Conservation (phyloP, 2,113 vertebrate genomes). For the Festucalex cinctus region DNA sequence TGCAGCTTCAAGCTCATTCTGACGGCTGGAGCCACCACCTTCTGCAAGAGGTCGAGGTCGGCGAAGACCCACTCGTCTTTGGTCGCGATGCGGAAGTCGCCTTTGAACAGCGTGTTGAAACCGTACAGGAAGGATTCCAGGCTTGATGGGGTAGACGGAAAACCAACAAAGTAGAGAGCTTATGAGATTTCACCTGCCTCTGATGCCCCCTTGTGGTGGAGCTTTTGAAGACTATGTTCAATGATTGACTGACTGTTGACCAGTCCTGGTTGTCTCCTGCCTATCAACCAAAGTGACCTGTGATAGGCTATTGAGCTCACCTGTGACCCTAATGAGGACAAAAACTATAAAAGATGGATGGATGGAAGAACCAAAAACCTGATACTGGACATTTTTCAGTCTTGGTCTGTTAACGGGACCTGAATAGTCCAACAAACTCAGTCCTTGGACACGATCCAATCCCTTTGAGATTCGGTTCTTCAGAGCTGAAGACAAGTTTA, state of each 20-base stretch:
- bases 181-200: slow-evolving; percentile 10
- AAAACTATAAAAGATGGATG: not conserved
- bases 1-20: slow-evolving; percentile 97
- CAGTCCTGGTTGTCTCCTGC: not conserved
- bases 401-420: not conserved
- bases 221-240: not conserved
- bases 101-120: slow-evolving; percentile 93
- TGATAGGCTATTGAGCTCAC: not conserved
- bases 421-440: too few relatives aligned
- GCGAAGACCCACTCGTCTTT: slow-evolving; percentile 97
- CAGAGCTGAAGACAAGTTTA: not conserved
- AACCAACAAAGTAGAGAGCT: not conserved
- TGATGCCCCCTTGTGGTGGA: slow-evolving; percentile 39
- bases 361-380: not conserved
- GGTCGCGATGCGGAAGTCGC: slow-evolving; percentile 88
- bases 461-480: not conserved
- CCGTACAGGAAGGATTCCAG: slow-evolving; percentile 94
- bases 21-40: slow-evolving; percentile 90
- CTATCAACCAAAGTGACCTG: not conserved
- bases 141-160: slow-evolving; percentile 56
- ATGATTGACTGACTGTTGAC: too few relatives aligned
- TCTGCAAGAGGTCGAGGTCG: slow-evolving; percentile 93
- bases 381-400: not conserved
- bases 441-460: not conserved
- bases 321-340: not conserved